Evolutionary conservation across 2,797 vertebrate genomes (phyloP), one percentile per base, ranked within the genome.

Genomic region (Taenioides sp.): DNA sequence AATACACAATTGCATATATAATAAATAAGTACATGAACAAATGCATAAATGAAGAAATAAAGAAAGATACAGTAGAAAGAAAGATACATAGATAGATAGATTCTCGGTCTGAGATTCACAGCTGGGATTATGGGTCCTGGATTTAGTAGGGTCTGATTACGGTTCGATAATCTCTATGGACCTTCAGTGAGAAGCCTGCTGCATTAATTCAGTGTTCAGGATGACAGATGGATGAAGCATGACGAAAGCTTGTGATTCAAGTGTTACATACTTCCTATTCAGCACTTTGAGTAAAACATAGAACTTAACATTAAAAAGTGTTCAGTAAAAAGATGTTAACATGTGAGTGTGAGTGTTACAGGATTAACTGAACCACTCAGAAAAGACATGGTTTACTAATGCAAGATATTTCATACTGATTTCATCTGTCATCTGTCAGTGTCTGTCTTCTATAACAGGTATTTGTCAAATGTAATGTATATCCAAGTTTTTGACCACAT

Each of bases 171-270:
- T 70, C 37, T 31, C 75, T 52, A 31, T 47, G 23, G 14, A 34
- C 47, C 72, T 61, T 67, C n/a, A n/a, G 57, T 11, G 22, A 82
- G 60, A 73, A 70, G 73, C 70, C 7, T 37, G 9, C 59, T 70
- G 67, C 69, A 34, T 28, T 52, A 57, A 74, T 4, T 67, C 67
- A 25, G 28, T 50, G 74, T 76, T 58, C 70, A 69, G 71, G 20
- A 52, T 27, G 69, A 82, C 76, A 69, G 72, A 58, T 67, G 76
- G 55, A 27, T n/a, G 20, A 63, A 4, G 28, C 61, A 37, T 11
- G 20, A 63, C 2, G 18, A 63, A 34, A 63, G 20, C n/a, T 14
- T 37, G 14, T 40, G 34, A 11, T 28, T 14, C 40, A 63, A 14
- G 61, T 63, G 37, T 7, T 16, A n/a, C 18, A 62, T 60, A 58